Evolutionary conservation across 2,113 vertebrate genomes (phyloP).

Genomic region (Thermophis baileyi): DNA sequence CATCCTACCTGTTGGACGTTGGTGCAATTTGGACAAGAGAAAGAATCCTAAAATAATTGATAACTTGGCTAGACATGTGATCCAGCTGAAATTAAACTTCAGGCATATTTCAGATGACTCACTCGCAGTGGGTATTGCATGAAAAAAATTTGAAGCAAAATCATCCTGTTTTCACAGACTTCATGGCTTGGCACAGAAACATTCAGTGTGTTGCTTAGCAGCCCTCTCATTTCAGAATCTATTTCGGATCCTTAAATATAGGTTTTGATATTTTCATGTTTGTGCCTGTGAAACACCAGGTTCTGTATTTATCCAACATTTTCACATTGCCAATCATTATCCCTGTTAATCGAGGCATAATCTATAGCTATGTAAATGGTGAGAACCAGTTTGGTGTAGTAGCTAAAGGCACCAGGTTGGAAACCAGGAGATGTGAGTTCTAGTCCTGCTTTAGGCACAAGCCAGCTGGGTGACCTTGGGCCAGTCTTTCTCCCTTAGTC

Average conservation of each 20-base stretch:
- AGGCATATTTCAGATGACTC: background rate
- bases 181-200: background rate
- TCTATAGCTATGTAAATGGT: background rate
- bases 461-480: background rate
- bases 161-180: background rate
- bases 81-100: background rate
- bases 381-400: background rate
- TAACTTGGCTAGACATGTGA: background rate
- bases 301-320: background rate
- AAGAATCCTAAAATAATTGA: background rate
- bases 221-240: background rate
- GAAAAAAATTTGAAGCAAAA: background rate
- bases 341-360: background rate
- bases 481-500: background rate
- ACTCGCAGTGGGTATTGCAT: background rate
- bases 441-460: background rate
- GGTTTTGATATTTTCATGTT: background rate
- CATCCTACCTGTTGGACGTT: background rate
- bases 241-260: background rate
- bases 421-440: background rate
- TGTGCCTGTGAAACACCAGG: accelerated
- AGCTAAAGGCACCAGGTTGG: background rate
- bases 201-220: background rate
- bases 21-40: background rate
- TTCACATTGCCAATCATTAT: background rate